Evolutionary conservation across 2,113 vertebrate species (phyloP), one percentile per base, ranked within the genome.

Genomic region (Echinops telfairi): DNA sequence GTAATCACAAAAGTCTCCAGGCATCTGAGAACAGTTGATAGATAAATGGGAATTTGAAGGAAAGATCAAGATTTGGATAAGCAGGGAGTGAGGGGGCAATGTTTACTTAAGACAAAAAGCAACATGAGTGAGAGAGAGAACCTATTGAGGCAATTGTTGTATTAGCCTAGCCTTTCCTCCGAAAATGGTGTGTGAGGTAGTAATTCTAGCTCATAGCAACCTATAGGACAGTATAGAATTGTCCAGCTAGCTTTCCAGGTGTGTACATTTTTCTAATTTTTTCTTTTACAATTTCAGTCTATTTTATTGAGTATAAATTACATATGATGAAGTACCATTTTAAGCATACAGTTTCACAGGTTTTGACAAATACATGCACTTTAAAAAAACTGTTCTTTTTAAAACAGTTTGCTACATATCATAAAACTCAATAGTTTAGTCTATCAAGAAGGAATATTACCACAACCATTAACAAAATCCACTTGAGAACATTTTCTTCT

Each of bases 91-190:
- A 83, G 14, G 77, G 82, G 29, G 12, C 10, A 9, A 64, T 94
- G n/a, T n/a, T 33, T 83, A 77, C 53, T n/a, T 95, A 64, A 64
- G 20, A 29, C 58, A 86, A 31, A 96, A 90, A 86, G 27, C 31
- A 84, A 3, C 64, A 3, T 78, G 68, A 73, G 3, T 77, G 79
- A 76, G 66, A 86, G 10, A 88, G 76, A 76, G 15, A 86, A 36
- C 68, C 84, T 66, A 77, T 60, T 88, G 84, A 25, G 58, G 17
- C 22, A 81, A 10, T 40, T 40, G 40, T 40, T 40, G 3, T 7
- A 40, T 40, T 40, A 40, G 40, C 40, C 40, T 14, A 71, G 47
- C 80, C 60, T 60, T 27, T 25, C n/a, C n/a, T 22, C 1, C 22
- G 0, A 25, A 2, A 78, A 86, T 40, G 6, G 47, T 85, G 89